A percentile compares a stretch with the other conserved stretches of the same genome.
Conservation (phyloP, 2,113 vertebrate species). For the Pipra filicauda region DNA sequence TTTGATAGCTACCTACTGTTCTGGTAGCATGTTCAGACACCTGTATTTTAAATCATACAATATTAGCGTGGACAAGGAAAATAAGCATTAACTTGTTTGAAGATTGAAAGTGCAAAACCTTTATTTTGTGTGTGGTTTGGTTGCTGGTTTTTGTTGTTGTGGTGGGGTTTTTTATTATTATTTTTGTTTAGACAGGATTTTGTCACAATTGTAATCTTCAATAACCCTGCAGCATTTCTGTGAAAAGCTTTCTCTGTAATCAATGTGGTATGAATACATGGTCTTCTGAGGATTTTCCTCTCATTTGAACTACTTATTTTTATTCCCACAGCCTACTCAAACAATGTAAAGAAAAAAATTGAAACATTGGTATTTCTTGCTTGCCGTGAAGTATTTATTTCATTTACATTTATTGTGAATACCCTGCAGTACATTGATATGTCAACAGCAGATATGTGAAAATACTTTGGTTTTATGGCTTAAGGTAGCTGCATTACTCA, state of each 20-base stretch:
- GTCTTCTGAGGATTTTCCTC: slow-evolving; percentile 3
- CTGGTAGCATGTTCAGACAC: neutral
- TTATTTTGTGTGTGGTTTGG: neutral
- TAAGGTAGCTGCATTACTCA: neutral
- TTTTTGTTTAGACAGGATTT: neutral
- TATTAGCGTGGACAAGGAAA: neutral
- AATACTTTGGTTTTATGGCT: neutral
- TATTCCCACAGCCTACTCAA: neutral
- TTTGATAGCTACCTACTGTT: neutral
- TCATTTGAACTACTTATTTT: neutral
- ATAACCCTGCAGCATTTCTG: neutral
- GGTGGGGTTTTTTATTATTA: neutral
- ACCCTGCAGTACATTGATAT: neutral
- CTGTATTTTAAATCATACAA: neutral
- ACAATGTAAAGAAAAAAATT: neutral
- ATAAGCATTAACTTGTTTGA: neutral
- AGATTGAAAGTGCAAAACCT: neutral
- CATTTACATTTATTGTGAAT: neutral
- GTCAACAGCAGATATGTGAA: neutral
- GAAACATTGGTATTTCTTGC: neutral
- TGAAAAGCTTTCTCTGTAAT: neutral
- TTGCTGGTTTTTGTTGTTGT: neutral
- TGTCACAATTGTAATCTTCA: neutral
- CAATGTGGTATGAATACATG: neutral
- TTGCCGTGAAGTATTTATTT: neutral